Evolutionary conservation across 2,888 invertebrate species (phyloP).

Genomic region (Agriopis leucophaearia): DNA sequence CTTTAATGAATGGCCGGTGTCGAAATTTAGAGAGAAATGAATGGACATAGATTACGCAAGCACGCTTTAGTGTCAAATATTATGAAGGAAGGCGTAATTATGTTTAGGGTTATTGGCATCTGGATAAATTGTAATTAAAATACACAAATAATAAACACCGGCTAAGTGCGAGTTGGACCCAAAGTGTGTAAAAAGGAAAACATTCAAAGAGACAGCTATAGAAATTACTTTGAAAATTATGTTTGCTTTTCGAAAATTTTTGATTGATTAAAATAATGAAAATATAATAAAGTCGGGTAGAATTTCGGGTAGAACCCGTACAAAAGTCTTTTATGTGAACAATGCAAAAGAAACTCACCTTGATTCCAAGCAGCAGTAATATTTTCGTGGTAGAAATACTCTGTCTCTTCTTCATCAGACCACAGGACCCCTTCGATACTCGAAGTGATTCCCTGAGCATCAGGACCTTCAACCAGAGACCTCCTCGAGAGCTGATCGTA

Average conservation of each 20-base stretch:
- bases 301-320: too few species aligned
- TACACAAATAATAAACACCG: too few species aligned
- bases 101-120: too few species aligned
- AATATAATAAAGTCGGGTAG: too few species aligned
- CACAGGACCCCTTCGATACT: conserved; percentile 84
- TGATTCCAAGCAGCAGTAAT: conserved; percentile 82
- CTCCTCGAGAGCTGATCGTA: conserved; percentile 80
- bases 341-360: conserved; percentile 64
- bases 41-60: conserved; percentile 18
- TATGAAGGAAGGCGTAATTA: too few species aligned
- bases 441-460: conserved; percentile 75
- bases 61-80: background rate
- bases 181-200: too few species aligned
- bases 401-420: conserved; percentile 85
- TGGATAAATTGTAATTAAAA: too few species aligned
- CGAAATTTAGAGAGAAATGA: conserved; percentile 23
- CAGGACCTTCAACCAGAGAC: conserved; percentile 75
- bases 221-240: too few species aligned
- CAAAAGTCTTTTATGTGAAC: background rate
- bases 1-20: conserved; percentile 32
- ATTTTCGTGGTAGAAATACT: conserved; percentile 83
- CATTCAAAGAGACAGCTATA: too few species aligned
- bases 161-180: too few species aligned
- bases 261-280: too few species aligned
- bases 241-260: too few species aligned